Percentiles rank a stretch among this genome's conserved stretches.
Conservation (phyloP, 2,888 invertebrate genomes). For the Carcina quercana region DNA sequence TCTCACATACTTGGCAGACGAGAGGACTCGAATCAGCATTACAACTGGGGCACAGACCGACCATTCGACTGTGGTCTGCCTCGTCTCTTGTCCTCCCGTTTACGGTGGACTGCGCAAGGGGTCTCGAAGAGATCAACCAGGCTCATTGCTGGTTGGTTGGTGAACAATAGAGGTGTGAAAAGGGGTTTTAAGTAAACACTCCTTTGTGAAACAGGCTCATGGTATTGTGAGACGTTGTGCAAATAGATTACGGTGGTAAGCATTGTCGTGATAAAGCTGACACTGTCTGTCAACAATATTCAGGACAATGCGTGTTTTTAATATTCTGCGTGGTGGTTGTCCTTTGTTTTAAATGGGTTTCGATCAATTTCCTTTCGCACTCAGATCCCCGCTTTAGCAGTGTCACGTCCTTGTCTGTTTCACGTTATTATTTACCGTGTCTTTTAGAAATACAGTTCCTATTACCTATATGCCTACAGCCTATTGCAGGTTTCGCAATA, state of each 20-base stretch:
- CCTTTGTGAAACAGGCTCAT: slow-evolving; percentile 18
- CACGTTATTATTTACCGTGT: too few relatives aligned
- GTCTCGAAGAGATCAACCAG: not conserved
- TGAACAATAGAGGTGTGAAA: slow-evolving; percentile 25
- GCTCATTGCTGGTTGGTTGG: slow-evolving; percentile 13
- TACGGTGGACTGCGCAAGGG: too few relatives aligned
- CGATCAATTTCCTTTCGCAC: too few relatives aligned
- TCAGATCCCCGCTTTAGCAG: too few relatives aligned
- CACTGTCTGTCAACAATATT: slow-evolving; percentile 2
- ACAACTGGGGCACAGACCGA: slow-evolving; percentile 9
- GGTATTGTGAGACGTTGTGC: slow-evolving; percentile 22
- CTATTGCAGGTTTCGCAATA: too few relatives aligned
- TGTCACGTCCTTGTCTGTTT: too few relatives aligned
- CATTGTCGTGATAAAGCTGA: slow-evolving; percentile 15
- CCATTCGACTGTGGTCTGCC: slow-evolving; percentile 5
- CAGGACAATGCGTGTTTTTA: slow-evolving; percentile 8
- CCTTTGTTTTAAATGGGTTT: slow-evolving; percentile 11
- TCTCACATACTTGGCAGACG: slow-evolving; percentile 10
- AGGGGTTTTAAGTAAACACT: slow-evolving; percentile 27
- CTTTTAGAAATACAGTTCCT: too few relatives aligned
- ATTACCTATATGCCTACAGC: too few relatives aligned
- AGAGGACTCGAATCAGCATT: slow-evolving; percentile 14
- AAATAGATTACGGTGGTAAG: slow-evolving; percentile 23
- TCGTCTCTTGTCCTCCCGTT: not conserved
- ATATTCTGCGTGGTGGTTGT: not conserved